phyloP scores from a whole-genome alignment of 2,888 invertebrate genomes.

The Cryptocephalus moraei region DNA sequence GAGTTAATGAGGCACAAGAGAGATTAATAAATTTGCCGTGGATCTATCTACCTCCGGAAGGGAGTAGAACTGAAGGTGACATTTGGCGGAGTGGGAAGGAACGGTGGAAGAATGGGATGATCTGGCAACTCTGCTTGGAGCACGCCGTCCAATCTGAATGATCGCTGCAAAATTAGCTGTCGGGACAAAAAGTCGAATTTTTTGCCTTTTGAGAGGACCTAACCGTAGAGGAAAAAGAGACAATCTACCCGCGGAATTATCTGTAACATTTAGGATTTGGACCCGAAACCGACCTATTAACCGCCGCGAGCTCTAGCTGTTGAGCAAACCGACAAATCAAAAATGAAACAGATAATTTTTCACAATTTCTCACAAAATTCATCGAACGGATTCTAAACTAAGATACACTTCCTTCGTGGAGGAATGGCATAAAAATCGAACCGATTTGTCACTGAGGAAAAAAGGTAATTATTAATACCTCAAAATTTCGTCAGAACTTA shows the following conservation, averaged over 20 bases:
- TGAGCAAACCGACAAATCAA: constrained; percentile 12
- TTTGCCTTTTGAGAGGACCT: constrained; percentile 3
- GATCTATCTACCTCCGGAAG: no score
- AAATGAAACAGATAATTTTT: constrained; percentile 15
- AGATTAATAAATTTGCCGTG: no score
- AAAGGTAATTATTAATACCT: constrained; percentile 2
- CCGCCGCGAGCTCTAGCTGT: constrained; percentile 7
- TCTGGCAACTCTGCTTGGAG: constrained; percentile 25
- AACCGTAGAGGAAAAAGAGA: neutral
- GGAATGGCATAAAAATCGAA: neutral
- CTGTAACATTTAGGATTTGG: constrained; percentile 15
- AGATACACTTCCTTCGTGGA: constrained; percentile 1
- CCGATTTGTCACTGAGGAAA: neutral
- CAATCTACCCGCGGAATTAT: constrained; percentile 9
- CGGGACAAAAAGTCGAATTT: constrained; percentile 13
- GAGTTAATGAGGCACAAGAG: no score
- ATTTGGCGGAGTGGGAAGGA: neutral
- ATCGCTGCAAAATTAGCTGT: constrained; percentile 29
- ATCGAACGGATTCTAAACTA: constrained; percentile 1
- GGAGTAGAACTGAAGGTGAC: no score
- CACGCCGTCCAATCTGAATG: constrained; percentile 28
- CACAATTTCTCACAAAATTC: constrained; percentile 1
- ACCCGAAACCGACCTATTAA: constrained; percentile 5
- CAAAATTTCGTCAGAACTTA: constrained; percentile 23
- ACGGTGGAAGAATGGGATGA: constrained; percentile 5